These are phyloP conservation scores for Caenorhabditis sp. DNA, from an alignment of 2,888 invertebrate genomes.

Conservation along the genomic window DNA sequence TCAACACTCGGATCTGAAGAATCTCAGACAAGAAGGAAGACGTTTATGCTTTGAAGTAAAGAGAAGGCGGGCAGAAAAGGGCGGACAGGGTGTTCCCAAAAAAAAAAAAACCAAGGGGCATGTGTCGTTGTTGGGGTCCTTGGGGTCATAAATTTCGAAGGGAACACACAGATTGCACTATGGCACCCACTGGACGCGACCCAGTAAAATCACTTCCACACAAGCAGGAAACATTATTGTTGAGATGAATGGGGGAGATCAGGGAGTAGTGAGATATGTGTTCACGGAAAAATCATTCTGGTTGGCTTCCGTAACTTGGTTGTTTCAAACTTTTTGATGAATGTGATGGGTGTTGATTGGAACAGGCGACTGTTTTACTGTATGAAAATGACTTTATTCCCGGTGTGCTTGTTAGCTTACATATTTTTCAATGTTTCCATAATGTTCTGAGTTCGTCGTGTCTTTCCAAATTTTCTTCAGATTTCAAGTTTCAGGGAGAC, in stretches of 20 bases:
- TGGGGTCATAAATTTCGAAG: slow-evolving; percentile 48
- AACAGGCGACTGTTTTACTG: too few species aligned
- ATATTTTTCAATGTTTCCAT: too few species aligned
- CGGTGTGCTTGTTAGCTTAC: too few species aligned
- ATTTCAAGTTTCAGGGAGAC: too few species aligned
- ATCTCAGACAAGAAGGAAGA: slow-evolving; percentile 9
- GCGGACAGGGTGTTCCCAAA: slow-evolving; percentile 38
- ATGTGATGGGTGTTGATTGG: not conserved
- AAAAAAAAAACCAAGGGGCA: slow-evolving; percentile 20
- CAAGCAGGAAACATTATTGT: slow-evolving; percentile 16
- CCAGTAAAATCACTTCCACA: not conserved
- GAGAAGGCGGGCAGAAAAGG: not conserved
- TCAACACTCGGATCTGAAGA: slow-evolving; percentile 15
- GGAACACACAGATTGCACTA: slow-evolving; percentile 48
- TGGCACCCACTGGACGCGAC: not conserved
- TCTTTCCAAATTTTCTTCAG: too few species aligned
- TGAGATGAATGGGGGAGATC: slow-evolving; percentile 15
- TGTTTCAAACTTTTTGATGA: slow-evolving; percentile 5
- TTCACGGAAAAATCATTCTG: too few species aligned
- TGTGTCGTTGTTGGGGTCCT: slow-evolving; percentile 5
- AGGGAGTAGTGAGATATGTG: too few species aligned
- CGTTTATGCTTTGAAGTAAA: slow-evolving; percentile 30
- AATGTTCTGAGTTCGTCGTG: too few species aligned
- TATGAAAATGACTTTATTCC: too few species aligned
- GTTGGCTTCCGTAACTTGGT: not conserved